Evolutionary conservation across 2,113 vertebrate species (phyloP).

Genomic region (Psittacara wagleri): DNA sequence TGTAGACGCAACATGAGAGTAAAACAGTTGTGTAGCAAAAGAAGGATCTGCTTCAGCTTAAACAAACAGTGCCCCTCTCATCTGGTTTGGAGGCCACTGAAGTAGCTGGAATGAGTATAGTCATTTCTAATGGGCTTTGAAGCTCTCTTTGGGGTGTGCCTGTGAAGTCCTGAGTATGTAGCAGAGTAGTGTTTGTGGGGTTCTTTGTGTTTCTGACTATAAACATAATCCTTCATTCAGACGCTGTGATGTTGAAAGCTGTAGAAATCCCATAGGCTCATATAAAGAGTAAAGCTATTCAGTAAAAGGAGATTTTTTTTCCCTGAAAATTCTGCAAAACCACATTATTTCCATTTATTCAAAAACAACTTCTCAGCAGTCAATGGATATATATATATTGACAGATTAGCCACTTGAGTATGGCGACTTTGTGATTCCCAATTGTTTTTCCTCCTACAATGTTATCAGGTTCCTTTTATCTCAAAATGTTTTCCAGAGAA

Average conservation of each 20-base stretch:
- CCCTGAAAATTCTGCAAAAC: not conserved
- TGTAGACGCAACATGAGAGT: not conserved
- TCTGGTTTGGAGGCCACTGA: not conserved
- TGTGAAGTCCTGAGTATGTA: not conserved
- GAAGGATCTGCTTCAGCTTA: not conserved
- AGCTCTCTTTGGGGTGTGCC: not conserved
- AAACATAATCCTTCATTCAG: conserved; percentile 9
- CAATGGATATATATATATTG: not conserved
- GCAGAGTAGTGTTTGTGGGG: not conserved
- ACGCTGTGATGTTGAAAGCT: conserved; percentile 7
- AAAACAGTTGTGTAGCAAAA: not conserved
- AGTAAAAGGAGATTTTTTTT: not conserved
- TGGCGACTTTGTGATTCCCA: not conserved
- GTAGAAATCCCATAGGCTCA: not conserved
- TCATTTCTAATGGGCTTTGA: not conserved
- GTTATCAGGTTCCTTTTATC: conserved; percentile 7
- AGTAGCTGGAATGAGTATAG: not conserved
- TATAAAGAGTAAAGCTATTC: not conserved
- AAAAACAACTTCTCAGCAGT: not conserved
- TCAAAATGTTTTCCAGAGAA: not conserved
- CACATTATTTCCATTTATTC: conserved; percentile 1
- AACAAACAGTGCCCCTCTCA: not conserved
- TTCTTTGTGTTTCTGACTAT: not conserved
- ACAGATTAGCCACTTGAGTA: not conserved
- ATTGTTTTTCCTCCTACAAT: not conserved